These are phyloP conservation scores for Podarcis siculus DNA, from an alignment of 2,797 vertebrate species.

Conservation along the genomic window DNA sequence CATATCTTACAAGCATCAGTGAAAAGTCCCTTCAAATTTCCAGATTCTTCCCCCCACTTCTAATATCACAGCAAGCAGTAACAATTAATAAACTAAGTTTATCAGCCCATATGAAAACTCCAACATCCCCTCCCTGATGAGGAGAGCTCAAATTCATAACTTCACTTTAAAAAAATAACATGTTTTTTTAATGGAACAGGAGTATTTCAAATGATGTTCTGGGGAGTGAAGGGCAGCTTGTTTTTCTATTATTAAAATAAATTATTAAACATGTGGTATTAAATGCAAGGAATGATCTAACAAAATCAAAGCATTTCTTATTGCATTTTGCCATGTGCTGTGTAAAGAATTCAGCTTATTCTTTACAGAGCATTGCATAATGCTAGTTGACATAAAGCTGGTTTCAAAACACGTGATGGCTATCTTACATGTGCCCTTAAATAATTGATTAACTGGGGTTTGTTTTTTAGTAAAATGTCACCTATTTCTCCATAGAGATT, in stretches of 20 bases:
- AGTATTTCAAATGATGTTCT: conserved; percentile 33
- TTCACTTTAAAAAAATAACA: conserved; percentile 19
- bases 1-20: conserved; percentile 58
- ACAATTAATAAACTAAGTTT: conserved; percentile 57
- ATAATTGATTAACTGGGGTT: too few relatives aligned
- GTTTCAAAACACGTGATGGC: neutral
- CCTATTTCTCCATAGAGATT: too few relatives aligned
- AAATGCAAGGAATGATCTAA: conserved; percentile 35
- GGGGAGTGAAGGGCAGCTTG: neutral
- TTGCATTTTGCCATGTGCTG: conserved; percentile 34
- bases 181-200: neutral
- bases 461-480: too few relatives aligned
- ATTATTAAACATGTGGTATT: conserved; percentile 53
- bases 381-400: neutral
- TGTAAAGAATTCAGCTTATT: conserved; percentile 54
- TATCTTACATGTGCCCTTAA: neutral
- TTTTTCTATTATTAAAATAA: conserved; percentile 43
- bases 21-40: conserved; percentile 48
- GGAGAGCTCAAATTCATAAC: neutral
- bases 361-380: too few relatives aligned
- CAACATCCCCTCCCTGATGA: neutral
- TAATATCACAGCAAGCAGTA: conserved; percentile 55
- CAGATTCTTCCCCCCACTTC: conserved; percentile 37
- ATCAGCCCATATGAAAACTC: neutral
- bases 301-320: conserved; percentile 47